Evolutionary conservation across 2,113 vertebrate species (phyloP), one percentile per base, ranked within the genome.

Genomic region (Salvelinus sp.): DNA sequence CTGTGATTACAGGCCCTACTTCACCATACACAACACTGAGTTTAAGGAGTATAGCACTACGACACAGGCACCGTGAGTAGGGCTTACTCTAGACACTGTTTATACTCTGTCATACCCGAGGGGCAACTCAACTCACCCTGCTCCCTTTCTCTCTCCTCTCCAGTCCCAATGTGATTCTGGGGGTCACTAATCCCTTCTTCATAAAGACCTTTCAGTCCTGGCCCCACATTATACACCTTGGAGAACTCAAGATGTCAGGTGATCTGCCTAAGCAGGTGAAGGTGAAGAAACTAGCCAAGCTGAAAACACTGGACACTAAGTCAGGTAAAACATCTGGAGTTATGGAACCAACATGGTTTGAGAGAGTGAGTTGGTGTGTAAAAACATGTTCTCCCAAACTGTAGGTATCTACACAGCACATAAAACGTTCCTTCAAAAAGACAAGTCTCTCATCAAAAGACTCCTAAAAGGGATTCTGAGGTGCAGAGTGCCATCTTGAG

Each of bases 111-210:
- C 38, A 65, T n/a, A 73, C 60, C 25, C 28, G 3, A 50, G 69
- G 38, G 38, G 7, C 7, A 65, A 66, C 14, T 66, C 25, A 16
- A 66, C 25, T 27, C 18, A 54, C 5, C 27, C 5, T 44, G 38
- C 38, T 47, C 14, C 62, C 30, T 30, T 30, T 70, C 62, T 30
- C 23, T n/a, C 6, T 10, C 13, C 48, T 23, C n/a, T 79, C 6
- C 82, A 99, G 97, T 75, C 97, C 97, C 0, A 96, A 90, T 72
- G 94, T 99, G 9, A 84, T 97, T 22, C 93, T 99, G 74, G 98
- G 98, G 0, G 96, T 99, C 83, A 99, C 97, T 67, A 99, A 99
- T 80, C 98, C 98, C 65, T 99, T 99, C 91, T 99, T 99, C 73
- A 96, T 98, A 80, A 99, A 99, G 92, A 97, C 94, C 0, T 96